phyloP scores from a whole-genome alignment of 2,888 invertebrate species.

The Oxyscelio sp. region DNA sequence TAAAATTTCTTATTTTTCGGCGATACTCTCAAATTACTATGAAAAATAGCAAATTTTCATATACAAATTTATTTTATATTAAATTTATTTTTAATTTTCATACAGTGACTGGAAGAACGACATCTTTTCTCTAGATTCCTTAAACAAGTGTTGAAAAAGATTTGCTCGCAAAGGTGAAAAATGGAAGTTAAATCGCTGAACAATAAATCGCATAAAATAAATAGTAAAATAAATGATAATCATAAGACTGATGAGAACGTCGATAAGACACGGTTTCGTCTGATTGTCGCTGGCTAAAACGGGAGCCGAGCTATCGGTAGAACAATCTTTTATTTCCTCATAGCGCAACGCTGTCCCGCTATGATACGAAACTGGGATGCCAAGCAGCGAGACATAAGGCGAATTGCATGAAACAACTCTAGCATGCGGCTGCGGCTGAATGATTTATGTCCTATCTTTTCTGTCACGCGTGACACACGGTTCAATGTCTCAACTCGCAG shows the following conservation, averaged over 20 bases:
- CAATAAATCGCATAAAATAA: constrained; percentile 23
- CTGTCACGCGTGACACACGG: constrained; percentile 68
- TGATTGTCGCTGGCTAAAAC: constrained; percentile 53
- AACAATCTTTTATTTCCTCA: constrained; percentile 73
- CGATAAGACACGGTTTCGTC: constrained; percentile 38
- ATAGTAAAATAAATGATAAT: constrained; percentile 29
- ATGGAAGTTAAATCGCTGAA: neutral
- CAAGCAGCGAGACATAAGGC: constrained; percentile 60
- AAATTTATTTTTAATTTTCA: no score
- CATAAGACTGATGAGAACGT: constrained; percentile 54
- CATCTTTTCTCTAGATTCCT: no score
- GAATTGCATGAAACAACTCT: constrained; percentile 66
- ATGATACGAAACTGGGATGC: constrained; percentile 64
- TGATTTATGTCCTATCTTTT: constrained; percentile 66
- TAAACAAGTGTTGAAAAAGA: no score
- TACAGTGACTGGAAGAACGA: no score
- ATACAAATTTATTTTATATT: no score
- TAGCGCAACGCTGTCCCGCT: constrained; percentile 71
- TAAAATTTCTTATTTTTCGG: no score
- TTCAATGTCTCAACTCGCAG: constrained; percentile 51
- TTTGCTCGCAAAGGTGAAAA: no score
- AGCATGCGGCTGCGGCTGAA: constrained; percentile 56
- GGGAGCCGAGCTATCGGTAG: constrained; percentile 61
- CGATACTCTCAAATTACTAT: no score
- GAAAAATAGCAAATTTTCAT: no score